These are phyloP conservation scores for Oligia strigilis DNA, from an alignment of 2,888 invertebrate genomes.

Conservation along the genomic window DNA sequence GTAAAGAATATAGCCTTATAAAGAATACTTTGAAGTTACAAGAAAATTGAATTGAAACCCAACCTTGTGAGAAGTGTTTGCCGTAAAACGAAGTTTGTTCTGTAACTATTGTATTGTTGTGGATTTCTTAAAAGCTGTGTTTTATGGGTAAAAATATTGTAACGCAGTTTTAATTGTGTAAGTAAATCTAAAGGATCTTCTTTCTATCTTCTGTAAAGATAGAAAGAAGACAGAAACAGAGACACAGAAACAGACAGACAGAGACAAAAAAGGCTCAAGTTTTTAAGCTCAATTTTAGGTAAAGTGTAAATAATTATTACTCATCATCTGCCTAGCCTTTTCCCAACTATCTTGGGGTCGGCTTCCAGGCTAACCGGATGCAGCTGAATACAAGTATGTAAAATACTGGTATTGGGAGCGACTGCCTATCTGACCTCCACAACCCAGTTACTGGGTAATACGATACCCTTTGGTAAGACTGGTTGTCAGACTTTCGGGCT, in stretches of 20 bases:
- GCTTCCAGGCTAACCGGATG: no score
- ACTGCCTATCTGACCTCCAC: no score
- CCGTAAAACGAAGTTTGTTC: slow-evolving; percentile 6
- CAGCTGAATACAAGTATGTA: no score
- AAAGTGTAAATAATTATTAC: background rate
- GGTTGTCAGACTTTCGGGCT: no score
- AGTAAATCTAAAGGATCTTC: background rate
- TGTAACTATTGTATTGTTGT: background rate
- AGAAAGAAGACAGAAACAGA: no score
- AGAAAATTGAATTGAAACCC: slow-evolving; percentile 29
- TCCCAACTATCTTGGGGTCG: no score
- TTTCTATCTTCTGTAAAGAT: background rate
- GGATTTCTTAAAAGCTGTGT: background rate
- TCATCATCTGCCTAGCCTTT: no score
- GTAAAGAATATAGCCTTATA: background rate
- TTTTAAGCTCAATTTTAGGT: background rate
- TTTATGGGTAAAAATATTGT: background rate
- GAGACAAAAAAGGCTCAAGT: background rate
- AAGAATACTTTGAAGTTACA: slow-evolving; percentile 13
- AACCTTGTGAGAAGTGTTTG: slow-evolving; percentile 1
- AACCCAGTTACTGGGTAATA: no score
- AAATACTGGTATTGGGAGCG: no score
- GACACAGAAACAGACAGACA: no score
- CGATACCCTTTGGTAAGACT: no score
- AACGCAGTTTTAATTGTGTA: background rate